Evolutionary conservation across 2,113 vertebrate genomes (phyloP), one percentile per base, ranked within the genome.

Genomic region (Garra rufa): DNA sequence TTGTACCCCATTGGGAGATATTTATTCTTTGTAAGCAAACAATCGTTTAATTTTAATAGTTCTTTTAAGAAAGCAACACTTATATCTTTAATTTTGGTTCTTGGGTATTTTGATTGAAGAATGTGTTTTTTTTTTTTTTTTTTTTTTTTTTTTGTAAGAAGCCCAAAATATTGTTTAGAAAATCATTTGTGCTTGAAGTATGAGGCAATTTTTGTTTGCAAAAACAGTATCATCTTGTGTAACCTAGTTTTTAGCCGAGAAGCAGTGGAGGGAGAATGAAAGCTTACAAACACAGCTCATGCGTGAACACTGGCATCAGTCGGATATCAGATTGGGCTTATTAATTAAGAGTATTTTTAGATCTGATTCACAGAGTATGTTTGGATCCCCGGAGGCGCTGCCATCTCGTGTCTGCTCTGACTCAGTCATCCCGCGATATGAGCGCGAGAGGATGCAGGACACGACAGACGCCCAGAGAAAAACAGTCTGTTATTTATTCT

Each of bases 321-420:
- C 78, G 17, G 24, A 44, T 28, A 52, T 26, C 19, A 57, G 70
- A 30, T 61, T 34, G 57, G 6, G 28, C 43, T 83, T 81, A 74
- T 81, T 73, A 46, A 80, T 75, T 76, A 43, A 6, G 44, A 76
- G 80, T 85, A 76, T 65, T 57, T 82, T 82, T 82, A 76, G 78
- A 30, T 41, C 7, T 17, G 57, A 34, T 61, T 70, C 57, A 76
- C 13, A 10, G 69, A 50, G 57, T 55, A 9, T 83, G 85, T 59
- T 46, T 38, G 24, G 61, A 57, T 79, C 77, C 81, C 81, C 46
- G n/a, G 76, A 83, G 81, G 83, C 76, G 9, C n/a, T 70, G 83
- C 65, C 85, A 65, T 73, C 73, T 55, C 74, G 3, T 15, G 74
- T 83, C 75, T 46, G 41, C 26, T 59, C 28, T 15, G 26, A 69